phyloP scores from a whole-genome alignment of 64 coral and sea anemone genomes.

The Porites lutea region DNA sequence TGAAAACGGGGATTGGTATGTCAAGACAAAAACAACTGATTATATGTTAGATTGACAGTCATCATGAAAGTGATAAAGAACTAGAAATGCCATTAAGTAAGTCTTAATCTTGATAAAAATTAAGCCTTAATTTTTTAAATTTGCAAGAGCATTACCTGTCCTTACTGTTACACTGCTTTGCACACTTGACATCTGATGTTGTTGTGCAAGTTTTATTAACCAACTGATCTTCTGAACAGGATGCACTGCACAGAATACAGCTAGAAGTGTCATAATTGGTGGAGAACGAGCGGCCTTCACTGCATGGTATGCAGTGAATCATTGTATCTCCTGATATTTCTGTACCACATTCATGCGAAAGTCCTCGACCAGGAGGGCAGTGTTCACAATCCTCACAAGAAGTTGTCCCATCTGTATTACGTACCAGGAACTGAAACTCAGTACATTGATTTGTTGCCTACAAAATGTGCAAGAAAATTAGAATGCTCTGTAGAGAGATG shows the following conservation, averaged over 20 bases:
- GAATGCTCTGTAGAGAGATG: too few relatives aligned
- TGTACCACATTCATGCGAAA: neutral
- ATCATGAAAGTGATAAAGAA: too few relatives aligned
- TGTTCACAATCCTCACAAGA: neutral
- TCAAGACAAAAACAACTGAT: too few relatives aligned
- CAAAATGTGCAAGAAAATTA: too few relatives aligned
- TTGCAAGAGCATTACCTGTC: neutral
- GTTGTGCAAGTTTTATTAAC: neutral
- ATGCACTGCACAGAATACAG: neutral
- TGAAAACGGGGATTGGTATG: too few relatives aligned
- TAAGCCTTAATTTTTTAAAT: too few relatives aligned
- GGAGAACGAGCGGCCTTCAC: neutral
- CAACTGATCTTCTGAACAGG: conserved; percentile 3
- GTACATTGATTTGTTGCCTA: too few relatives aligned
- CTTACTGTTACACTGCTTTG: neutral
- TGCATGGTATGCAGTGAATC: neutral
- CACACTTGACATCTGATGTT: neutral
- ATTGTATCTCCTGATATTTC: neutral
- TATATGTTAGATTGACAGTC: too few relatives aligned
- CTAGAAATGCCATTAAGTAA: too few relatives aligned
- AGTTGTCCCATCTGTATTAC: neutral
- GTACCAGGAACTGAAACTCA: neutral
- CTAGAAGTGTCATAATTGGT: neutral
- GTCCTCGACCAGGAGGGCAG: neutral
- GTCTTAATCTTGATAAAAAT: too few relatives aligned